A percentile compares a stretch with the other conserved stretches of the same genome.
phyloP scores from a whole-genome alignment of 2,797 vertebrate genomes.

The Otolemur crassicaudatus region DNA sequence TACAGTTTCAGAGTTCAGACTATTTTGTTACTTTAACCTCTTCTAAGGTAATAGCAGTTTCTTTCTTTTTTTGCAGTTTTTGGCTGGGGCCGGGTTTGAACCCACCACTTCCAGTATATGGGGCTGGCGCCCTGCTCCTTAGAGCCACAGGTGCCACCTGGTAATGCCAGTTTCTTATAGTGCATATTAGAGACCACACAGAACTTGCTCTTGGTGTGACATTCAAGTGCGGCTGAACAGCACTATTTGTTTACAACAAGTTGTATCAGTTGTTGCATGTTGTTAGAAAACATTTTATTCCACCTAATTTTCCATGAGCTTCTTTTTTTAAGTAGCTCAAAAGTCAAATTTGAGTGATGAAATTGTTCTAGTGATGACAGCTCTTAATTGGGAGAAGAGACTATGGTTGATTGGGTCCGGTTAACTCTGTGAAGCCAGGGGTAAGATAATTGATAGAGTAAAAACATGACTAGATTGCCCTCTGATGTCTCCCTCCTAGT shows the following conservation, averaged over 20 bases:
- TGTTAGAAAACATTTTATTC: slow-evolving; percentile 15
- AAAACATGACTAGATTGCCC: background rate
- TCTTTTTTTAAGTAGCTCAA: background rate
- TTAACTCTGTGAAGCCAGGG: background rate
- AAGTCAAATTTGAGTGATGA: background rate
- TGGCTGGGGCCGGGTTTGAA: too few relatives aligned
- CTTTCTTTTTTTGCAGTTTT: too few relatives aligned
- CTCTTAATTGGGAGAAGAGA: background rate
- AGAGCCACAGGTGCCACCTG: too few relatives aligned
- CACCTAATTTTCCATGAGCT: background rate
- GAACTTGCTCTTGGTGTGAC: background rate
- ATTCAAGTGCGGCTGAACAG: background rate
- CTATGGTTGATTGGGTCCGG: background rate
- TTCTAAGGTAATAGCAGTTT: background rate
- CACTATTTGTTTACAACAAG: background rate
- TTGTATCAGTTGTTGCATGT: background rate
- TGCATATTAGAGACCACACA: background rate
- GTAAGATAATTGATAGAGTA: background rate
- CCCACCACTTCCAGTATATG: too few relatives aligned
- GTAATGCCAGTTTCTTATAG: background rate
- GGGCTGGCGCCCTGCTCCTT: too few relatives aligned
- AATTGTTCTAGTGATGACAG: background rate
- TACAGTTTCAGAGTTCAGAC: background rate
- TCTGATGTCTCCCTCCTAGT: background rate
- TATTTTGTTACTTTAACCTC: background rate